These are phyloP conservation scores for Hydropsyche betteni DNA, from an alignment of 2,888 invertebrate species.

Conservation along the genomic window DNA sequence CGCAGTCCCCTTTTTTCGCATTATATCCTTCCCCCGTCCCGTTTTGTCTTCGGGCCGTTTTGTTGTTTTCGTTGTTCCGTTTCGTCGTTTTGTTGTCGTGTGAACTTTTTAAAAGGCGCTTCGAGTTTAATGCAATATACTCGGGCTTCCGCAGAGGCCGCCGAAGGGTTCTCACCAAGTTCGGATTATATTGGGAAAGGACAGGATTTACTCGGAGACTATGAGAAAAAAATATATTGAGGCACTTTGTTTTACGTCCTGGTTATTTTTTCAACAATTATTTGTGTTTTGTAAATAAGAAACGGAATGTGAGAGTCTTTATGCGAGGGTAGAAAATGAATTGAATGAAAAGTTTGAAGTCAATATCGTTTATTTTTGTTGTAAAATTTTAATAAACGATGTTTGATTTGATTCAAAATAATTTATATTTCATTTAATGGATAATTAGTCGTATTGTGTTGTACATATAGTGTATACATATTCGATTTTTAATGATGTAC, in stretches of 20 bases:
- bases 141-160: conserved; percentile 40
- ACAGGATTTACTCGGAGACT: conserved; percentile 21
- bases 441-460: no score
- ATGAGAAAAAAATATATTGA: neutral
- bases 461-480: no score
- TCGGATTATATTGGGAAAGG: conserved; percentile 30
- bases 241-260: no score
- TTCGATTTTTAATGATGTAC: no score
- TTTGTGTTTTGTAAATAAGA: neutral
- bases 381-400: no score
- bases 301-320: no score
- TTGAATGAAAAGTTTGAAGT: no score
- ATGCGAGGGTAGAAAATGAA: no score
- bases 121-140: conserved; percentile 51
- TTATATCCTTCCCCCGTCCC: neutral
- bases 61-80: conserved; percentile 7
- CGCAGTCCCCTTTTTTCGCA: neutral
- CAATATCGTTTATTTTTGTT: no score
- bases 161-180: conserved; percentile 35
- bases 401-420: no score
- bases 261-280: conserved; percentile 15
- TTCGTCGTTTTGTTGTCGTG: conserved; percentile 43
- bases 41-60: conserved; percentile 3
- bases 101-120: conserved; percentile 49
- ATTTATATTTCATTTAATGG: no score